Evolutionary conservation across 2,797 vertebrate species (phyloP).

Genomic region (Thamnophis elegans): DNA sequence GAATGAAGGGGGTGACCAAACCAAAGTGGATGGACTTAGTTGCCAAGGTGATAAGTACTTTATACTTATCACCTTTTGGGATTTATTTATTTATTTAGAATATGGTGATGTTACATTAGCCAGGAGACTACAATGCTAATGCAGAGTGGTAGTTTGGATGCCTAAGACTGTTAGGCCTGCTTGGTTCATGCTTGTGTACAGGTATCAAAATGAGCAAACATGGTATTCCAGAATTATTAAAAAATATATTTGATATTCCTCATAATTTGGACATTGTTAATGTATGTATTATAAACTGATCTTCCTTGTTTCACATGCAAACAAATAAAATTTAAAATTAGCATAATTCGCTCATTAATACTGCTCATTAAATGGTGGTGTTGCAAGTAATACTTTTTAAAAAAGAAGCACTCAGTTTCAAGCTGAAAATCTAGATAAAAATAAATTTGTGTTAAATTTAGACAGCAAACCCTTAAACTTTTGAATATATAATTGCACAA

Average conservation of each 20-base stretch:
- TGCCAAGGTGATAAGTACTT: background rate
- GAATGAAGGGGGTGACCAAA: background rate
- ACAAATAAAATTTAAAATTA: conserved; percentile 20
- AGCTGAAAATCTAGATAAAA: conserved; percentile 20
- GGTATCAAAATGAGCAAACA: background rate
- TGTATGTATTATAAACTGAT: background rate
- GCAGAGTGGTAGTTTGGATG: background rate
- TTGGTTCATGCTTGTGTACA: background rate
- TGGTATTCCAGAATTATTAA: background rate
- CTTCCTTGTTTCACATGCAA: background rate
- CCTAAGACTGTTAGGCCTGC: background rate
- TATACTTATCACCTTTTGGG: background rate
- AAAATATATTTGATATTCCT: background rate
- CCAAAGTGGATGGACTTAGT: background rate
- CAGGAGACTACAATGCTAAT: background rate
- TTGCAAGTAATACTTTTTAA: conserved; percentile 1
- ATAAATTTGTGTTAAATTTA: conserved; percentile 23
- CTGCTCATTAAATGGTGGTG: background rate
- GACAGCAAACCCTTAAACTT: conserved; percentile 1
- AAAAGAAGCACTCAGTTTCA: background rate
- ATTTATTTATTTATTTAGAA: background rate
- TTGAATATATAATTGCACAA: conserved; percentile 15
- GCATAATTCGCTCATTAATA: background rate
- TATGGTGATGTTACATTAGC: background rate
- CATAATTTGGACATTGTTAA: conserved; percentile 12